phyloP scores from a whole-genome alignment of 2,113 vertebrate genomes.

The Tangachromis dhanisi region DNA sequence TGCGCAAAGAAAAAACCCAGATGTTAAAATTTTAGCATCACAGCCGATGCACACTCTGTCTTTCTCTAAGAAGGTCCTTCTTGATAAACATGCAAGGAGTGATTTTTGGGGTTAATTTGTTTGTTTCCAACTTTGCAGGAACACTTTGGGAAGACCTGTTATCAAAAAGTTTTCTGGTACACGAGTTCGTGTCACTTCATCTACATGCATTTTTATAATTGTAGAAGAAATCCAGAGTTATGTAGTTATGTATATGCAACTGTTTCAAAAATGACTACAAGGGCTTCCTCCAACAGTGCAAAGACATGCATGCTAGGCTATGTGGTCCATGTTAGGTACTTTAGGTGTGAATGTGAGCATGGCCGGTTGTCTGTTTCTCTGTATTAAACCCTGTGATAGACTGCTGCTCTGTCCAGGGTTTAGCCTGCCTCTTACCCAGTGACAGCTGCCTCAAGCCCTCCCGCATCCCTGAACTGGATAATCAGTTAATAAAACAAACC shows the following conservation, averaged over 20 bases:
- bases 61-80: not conserved
- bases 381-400: not conserved
- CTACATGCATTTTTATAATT: not conserved
- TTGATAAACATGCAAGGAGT: not conserved
- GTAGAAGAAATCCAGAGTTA: not conserved
- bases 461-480: not conserved
- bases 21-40: not conserved
- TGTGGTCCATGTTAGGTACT: not conserved
- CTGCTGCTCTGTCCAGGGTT: not conserved
- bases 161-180: not conserved
- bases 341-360: not conserved
- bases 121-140: not conserved
- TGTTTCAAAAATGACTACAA: not conserved
- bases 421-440: not conserved
- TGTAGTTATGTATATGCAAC: not conserved
- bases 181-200: not conserved
- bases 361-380: not conserved
- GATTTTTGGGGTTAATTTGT: not conserved
- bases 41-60: not conserved
- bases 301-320: not conserved
- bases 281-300: not conserved
- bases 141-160: not conserved
- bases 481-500: not conserved
- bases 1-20: not conserved
- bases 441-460: not conserved